These are phyloP conservation scores for Synergus laeviventris DNA, from an alignment of 2,888 invertebrate genomes.

Conservation along the genomic window DNA sequence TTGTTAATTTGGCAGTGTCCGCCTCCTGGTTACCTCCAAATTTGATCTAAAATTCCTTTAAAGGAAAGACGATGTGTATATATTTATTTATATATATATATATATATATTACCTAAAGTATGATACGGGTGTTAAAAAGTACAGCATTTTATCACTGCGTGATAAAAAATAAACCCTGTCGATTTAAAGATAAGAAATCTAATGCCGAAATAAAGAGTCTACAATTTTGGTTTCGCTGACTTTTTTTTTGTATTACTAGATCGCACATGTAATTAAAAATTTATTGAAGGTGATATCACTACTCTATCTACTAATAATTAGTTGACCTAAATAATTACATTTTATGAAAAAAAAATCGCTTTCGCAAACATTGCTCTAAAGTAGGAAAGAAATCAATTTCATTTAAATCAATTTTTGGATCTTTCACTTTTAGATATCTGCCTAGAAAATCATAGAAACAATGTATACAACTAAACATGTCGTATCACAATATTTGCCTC, in stretches of 20 bases:
- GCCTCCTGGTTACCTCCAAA: slow-evolving; percentile 9
- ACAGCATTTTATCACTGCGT: slow-evolving; percentile 20
- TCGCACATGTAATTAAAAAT: background rate
- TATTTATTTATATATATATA: slow-evolving; percentile 1
- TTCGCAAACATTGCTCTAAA: background rate
- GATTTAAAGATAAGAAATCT: background rate
- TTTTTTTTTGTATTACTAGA: background rate
- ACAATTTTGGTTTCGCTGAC: slow-evolving; percentile 29
- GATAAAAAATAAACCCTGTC: slow-evolving; percentile 16
- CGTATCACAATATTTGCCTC: slow-evolving; percentile 27
- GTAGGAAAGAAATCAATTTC: background rate
- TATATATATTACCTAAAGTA: slow-evolving; percentile 19
- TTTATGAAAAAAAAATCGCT: background rate
- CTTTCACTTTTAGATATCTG: background rate
- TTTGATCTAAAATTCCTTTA: background rate
- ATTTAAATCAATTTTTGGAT: background rate
- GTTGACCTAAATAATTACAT: background rate
- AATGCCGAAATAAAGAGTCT: background rate
- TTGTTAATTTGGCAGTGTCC: slow-evolving; percentile 33
- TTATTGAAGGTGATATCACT: background rate
- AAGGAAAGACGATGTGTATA: slow-evolving; percentile 23
- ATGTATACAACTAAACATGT: background rate
- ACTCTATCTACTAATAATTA: background rate
- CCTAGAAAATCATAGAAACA: background rate
- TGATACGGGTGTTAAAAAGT: slow-evolving; percentile 21